Evolutionary conservation across 2,888 invertebrate genomes (phyloP), one percentile per base, ranked within the genome.

Genomic region (Lycia hirtaria): DNA sequence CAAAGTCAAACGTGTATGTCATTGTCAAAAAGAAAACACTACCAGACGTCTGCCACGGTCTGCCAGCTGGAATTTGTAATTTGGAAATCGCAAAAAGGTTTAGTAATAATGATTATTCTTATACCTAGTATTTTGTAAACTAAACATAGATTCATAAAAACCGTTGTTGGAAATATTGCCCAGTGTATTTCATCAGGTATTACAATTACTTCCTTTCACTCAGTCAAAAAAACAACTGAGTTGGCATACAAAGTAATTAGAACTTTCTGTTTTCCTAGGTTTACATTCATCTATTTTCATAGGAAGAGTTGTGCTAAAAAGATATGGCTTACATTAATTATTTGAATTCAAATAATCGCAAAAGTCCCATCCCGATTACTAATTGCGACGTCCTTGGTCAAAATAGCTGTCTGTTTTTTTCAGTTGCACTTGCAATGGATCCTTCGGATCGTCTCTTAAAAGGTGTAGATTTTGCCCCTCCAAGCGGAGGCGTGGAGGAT

Each of bases 371-470:
- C n/a, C n/a, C n/a, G n/a, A n/a, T 6, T 26, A 26, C 26, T 9
- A 26, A 26, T 9, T 26, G 9, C 9, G 7, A 9, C 6, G 26
- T 26, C 4, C 26, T 26, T 26, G 26, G 9, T 26, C 1, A 26
- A 6, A 26, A 6, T 26, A 14, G 15, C 17, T 33, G 17, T 3
- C 0, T 7, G 3, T 17, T 37, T 43, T 41, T 30, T 50, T 60
- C 32, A 35, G 54, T 56, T 41, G 19, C 43, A 17, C 3, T 6
- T 4, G 76, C 68, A 60, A 89, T 90, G 89, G 87, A 88, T 71
- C 73, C 81, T 65, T 78, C 81, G 53, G 81, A 85, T 71, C 72
- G 68, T 60, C 63, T 83, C 10, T 53, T 83, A 48, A 73, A 71
- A 49, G 74, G 69, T 40, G 76, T 75, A 48, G 71, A 69, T 58